Conservation (phyloP, 2,797 vertebrate species). For the Remorina albescens region DNA sequence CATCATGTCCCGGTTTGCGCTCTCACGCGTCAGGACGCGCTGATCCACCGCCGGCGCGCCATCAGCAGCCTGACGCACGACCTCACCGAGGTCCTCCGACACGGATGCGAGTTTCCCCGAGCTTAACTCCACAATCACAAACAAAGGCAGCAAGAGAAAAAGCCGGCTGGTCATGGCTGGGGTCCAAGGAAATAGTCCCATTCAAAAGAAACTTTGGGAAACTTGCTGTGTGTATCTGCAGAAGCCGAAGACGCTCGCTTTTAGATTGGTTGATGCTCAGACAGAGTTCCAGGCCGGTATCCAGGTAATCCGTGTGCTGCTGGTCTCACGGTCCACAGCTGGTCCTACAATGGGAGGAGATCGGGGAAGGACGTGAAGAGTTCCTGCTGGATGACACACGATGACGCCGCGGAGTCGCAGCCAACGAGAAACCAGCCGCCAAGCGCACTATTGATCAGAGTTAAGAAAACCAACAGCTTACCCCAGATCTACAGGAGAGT, state of each 20-base stretch:
- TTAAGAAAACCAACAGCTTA: background rate
- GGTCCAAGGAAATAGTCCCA: constrained; percentile 23
- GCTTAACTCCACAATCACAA: constrained; percentile 63
- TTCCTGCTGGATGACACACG: constrained; percentile 70
- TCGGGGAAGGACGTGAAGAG: constrained; percentile 41
- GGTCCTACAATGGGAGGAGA: constrained; percentile 71
- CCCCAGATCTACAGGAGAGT: background rate
- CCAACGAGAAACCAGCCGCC: constrained; percentile 71
- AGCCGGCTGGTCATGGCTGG: constrained; percentile 67
- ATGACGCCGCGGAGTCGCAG: constrained; percentile 77
- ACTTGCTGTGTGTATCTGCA: background rate
- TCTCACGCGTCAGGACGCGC: constrained; percentile 65
- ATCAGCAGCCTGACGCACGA: constrained; percentile 50
- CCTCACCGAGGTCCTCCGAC: constrained; percentile 44
- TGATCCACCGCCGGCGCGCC: constrained; percentile 12
- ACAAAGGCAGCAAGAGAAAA: constrained; percentile 64
- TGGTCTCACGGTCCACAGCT: constrained; percentile 73
- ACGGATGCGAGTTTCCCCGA: constrained; percentile 36
- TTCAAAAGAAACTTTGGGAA: background rate
- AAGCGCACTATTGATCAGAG: constrained; percentile 6
- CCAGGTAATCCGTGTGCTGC: constrained; percentile 59
- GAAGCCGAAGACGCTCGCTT: background rate
- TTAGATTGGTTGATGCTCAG: constrained; percentile 21
- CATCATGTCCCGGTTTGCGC: constrained; percentile 84
- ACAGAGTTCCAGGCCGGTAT: constrained; percentile 23